Conservation (phyloP, 1,140 invertebrate species). For the Aphaenogaster rudis region DNA sequence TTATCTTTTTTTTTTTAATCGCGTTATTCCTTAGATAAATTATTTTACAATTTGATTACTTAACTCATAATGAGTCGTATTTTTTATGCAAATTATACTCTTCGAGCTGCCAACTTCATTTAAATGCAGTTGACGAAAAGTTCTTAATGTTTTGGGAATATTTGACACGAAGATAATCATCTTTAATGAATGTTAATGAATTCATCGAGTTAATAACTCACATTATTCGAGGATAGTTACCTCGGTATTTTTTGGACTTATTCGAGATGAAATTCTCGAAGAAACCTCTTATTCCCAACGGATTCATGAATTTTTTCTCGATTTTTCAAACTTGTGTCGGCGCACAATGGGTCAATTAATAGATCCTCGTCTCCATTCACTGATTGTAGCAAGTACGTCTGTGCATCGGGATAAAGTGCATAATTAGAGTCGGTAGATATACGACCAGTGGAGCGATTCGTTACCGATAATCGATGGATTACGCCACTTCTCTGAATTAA, state of each 20-base stretch:
- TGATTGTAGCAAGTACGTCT: conserved; percentile 6
- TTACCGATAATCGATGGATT: conserved; percentile 35
- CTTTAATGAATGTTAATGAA: conserved; percentile 55
- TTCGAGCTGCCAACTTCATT: neutral
- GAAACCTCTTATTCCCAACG: neutral
- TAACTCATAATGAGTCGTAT: neutral
- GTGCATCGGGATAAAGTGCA: neutral
- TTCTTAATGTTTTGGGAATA: conserved; percentile 24
- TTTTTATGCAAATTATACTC: conserved; percentile 16
- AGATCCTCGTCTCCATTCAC: neutral
- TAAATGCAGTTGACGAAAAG: conserved; percentile 22
- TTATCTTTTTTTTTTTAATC: conserved; percentile 11
- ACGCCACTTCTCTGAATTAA: conserved; percentile 31
- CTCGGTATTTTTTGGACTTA: conserved; percentile 2
- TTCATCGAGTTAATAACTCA: conserved; percentile 44
- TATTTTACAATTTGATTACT: neutral
- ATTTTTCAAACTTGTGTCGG: neutral
- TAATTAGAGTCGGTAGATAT: conserved; percentile 9
- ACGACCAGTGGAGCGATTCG: conserved; percentile 6
- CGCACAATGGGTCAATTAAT: conserved; percentile 10
- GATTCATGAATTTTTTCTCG: conserved; percentile 46
- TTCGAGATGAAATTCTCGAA: neutral
- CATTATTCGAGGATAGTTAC: conserved; percentile 31
- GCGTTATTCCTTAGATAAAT: neutral
- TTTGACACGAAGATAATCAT: conserved; percentile 1